These are phyloP conservation scores for Pemphigus obesinymphae DNA, from an alignment of 1,140 invertebrate genomes.

Conservation along the genomic window DNA sequence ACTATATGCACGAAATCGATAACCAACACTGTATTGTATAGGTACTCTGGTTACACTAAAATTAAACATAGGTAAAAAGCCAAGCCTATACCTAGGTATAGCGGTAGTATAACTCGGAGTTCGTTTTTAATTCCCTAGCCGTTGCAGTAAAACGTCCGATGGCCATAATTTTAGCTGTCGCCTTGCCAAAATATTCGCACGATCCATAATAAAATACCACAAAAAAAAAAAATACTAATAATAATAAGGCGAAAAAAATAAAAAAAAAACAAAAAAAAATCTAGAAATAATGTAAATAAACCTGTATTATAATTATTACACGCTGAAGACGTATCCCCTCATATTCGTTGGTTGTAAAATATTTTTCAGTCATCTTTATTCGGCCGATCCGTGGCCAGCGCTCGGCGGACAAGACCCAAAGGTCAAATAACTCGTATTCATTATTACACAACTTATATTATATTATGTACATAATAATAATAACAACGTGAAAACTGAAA, in stretches of 20 bases:
- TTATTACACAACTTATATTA: neutral
- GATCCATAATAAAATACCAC: too few relatives aligned
- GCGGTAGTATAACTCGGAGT: too few relatives aligned
- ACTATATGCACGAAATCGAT: neutral
- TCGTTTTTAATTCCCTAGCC: neutral
- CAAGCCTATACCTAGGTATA: too few relatives aligned
- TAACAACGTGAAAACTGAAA: neutral
- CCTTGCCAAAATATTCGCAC: neutral
- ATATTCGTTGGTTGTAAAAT: neutral
- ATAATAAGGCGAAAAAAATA: too few relatives aligned
- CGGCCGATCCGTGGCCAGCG: neutral
- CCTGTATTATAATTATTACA: neutral
- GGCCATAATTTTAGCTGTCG: too few relatives aligned
- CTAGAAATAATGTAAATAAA: neutral
- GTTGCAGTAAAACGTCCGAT: neutral
- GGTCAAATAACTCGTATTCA: neutral
- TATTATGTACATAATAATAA: neutral
- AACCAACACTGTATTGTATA: too few relatives aligned
- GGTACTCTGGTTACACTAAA: too few relatives aligned
- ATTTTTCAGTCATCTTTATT: neutral
- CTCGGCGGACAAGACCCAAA: neutral
- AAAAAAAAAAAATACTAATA: too few relatives aligned
- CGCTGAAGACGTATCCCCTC: too few relatives aligned
- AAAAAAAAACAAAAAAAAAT: neutral
- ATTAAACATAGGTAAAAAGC: too few relatives aligned